These are phyloP conservation scores for Tetrao urogallus DNA, from an alignment of 2,113 vertebrate species.

Conservation along the genomic window DNA sequence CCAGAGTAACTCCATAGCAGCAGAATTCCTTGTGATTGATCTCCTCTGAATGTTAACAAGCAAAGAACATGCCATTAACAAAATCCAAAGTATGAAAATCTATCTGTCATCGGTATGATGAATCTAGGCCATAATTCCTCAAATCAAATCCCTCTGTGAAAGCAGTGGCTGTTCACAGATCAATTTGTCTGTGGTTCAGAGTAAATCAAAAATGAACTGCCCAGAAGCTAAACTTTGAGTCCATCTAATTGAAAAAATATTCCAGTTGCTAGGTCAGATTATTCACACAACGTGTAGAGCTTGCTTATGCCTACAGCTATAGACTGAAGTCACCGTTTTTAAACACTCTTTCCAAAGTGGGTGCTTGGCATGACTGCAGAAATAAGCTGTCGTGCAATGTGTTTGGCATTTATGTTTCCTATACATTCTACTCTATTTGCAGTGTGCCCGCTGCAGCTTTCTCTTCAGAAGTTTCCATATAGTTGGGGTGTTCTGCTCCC, in stretches of 20 bases:
- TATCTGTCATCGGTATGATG: conserved; percentile 52
- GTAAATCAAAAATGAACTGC: conserved; percentile 63
- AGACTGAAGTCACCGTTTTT: background rate
- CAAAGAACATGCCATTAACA: conserved; percentile 52
- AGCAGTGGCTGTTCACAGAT: conserved; percentile 43
- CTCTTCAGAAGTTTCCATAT: background rate
- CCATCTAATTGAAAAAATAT: conserved; percentile 42
- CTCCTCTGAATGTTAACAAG: conserved; percentile 58
- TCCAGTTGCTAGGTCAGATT: conserved; percentile 5
- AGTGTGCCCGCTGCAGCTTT: rapidly evolving
- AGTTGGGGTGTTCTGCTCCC: background rate
- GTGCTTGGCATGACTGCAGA: background rate
- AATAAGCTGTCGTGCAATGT: background rate
- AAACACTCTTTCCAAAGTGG: background rate
- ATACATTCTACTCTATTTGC: background rate
- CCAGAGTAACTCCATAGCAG: background rate
- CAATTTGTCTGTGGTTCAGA: conserved; percentile 54
- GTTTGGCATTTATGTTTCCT: background rate
- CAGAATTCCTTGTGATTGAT: conserved; percentile 39
- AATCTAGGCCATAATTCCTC: conserved; percentile 52
- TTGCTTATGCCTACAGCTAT: background rate
- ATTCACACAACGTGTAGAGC: background rate
- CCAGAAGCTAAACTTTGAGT: conserved; percentile 48
- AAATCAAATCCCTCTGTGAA: conserved; percentile 66
- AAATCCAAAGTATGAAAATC: conserved; percentile 60